Base-by-base conservation (phyloP, 2,113 vertebrate species). In the Ascaphus truei region DNA sequence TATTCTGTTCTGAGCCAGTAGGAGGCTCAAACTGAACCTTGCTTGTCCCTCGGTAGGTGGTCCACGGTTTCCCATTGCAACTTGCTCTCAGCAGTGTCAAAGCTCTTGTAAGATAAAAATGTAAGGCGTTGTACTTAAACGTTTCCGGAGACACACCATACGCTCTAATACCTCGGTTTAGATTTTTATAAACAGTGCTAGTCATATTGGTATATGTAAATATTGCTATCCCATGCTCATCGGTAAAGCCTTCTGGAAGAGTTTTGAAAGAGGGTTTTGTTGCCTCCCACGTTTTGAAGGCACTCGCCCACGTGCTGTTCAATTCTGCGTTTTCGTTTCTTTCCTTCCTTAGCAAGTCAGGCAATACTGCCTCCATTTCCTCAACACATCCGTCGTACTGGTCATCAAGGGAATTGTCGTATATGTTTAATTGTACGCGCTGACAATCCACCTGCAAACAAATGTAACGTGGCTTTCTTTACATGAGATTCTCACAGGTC, bases 61-160 rank as follows among this genome's bases (percentile, higher is more conserved):
- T 5, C 3, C 77, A 76, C 18, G 85, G 84, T 2, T 43, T 10
- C 6, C 62, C 50, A 22, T 41, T 50, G 55, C 50, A 66, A 2
- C 1, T 16, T 1, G 0, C 37, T 57, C 80, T 81, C 47, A 85
- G 66, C 58, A 87, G 74, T 67, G 83, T 79, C 23, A 87, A 71
- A 4, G 84, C 85, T 56, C 81, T 81, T 0, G 84, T 89, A 36
- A 89, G 67, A 41, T 85, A 86, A 68, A 86, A 90, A 60, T 90
- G 85, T 9, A 87, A 75, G 8, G 82, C 86, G 8, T 66, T 33
- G 16, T 30, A 66, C 5, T 6, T 20, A 16, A 65, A 65, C 7
- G 30, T 27, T 10, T 27, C 2, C 5, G 80, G 67, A 58, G 82
- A 77, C 9, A 8, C 47, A 25, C 78, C 80, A 29, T 33, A 65